phyloP scores from a whole-genome alignment of 1,140 invertebrate genomes.

The Steinernema feltiae region DNA sequence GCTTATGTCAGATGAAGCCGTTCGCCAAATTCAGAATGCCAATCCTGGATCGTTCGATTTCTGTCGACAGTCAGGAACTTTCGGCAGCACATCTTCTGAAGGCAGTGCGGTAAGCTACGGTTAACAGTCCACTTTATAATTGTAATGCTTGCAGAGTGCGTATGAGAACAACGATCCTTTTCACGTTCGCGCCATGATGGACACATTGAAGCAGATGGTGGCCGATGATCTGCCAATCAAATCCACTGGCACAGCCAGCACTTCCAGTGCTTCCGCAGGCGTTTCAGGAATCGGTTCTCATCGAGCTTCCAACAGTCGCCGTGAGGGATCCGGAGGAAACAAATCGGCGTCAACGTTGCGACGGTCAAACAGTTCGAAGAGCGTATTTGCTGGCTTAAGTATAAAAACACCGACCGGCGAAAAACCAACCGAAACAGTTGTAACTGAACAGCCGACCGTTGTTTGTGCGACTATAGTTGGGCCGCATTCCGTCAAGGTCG shows the following conservation, averaged over 20 bases:
- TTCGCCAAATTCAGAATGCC: neutral
- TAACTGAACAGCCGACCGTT: neutral
- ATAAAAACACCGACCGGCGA: neutral
- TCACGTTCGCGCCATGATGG: slow-evolving; percentile 38
- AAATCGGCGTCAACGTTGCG: neutral
- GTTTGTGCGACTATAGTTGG: neutral
- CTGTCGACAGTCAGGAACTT: neutral
- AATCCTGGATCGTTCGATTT: neutral
- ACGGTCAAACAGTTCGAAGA: neutral
- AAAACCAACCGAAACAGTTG: neutral
- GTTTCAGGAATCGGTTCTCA: neutral
- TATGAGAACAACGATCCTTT: slow-evolving; percentile 27
- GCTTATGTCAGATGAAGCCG: slow-evolving; percentile 2
- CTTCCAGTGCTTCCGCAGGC: neutral
- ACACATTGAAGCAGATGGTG: slow-evolving; percentile 45
- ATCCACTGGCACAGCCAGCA: neutral
- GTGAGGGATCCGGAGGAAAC: neutral
- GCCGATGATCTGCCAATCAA: slow-evolving; percentile 30
- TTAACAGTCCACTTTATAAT: neutral
- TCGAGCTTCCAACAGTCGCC: neutral
- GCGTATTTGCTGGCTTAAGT: neutral
- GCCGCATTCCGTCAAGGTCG: neutral
- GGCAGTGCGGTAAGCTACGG: neutral
- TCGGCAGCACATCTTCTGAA: neutral
- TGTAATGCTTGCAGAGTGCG: neutral